Percentiles rank a stretch among this genome's conserved stretches.
Conservation (phyloP, 2,888 invertebrate genomes). For the Calameuta idolon region DNA sequence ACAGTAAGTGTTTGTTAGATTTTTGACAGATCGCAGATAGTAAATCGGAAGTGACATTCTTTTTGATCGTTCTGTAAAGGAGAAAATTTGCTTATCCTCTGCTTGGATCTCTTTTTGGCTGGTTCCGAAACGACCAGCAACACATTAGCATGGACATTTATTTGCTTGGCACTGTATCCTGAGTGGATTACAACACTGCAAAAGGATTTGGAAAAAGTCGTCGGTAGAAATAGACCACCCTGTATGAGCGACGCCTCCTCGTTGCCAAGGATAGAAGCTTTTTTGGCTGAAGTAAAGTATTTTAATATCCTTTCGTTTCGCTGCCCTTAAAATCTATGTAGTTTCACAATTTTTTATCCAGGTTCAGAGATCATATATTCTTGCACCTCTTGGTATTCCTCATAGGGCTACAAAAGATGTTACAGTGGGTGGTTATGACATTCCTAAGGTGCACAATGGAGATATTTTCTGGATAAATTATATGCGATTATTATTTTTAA, state of each 20-base stretch:
- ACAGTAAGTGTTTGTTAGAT: slow-evolving; percentile 42
- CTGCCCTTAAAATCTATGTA: not conserved
- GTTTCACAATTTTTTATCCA: slow-evolving; percentile 66
- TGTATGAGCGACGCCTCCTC: slow-evolving; percentile 69
- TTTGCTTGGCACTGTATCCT: slow-evolving; percentile 72
- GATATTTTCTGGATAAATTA: slow-evolving; percentile 26
- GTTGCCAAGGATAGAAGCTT: slow-evolving; percentile 57
- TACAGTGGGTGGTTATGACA: slow-evolving; percentile 65
- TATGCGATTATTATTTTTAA: slow-evolving; percentile 10
- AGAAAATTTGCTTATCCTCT: slow-evolving; percentile 67
- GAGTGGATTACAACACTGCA: slow-evolving; percentile 72
- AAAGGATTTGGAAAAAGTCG: slow-evolving; percentile 72
- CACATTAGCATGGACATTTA: slow-evolving; percentile 72
- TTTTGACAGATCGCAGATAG: not conserved
- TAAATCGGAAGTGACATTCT: not conserved
- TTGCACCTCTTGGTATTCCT: slow-evolving; percentile 71
- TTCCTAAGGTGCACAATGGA: slow-evolving; percentile 66
- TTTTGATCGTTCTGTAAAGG: slow-evolving; percentile 41
- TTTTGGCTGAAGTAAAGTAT: slow-evolving; percentile 54
- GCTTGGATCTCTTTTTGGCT: slow-evolving; percentile 77
- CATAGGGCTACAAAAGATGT: slow-evolving; percentile 68
- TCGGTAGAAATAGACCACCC: slow-evolving; percentile 72
- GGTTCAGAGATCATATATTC: slow-evolving; percentile 68
- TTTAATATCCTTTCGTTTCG: not conserved
- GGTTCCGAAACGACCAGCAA: slow-evolving; percentile 79